A percentile compares a stretch with the other conserved stretches of the same genome.
Conservation (phyloP, 2,888 invertebrate species). For the Monoplex corrugatus region DNA sequence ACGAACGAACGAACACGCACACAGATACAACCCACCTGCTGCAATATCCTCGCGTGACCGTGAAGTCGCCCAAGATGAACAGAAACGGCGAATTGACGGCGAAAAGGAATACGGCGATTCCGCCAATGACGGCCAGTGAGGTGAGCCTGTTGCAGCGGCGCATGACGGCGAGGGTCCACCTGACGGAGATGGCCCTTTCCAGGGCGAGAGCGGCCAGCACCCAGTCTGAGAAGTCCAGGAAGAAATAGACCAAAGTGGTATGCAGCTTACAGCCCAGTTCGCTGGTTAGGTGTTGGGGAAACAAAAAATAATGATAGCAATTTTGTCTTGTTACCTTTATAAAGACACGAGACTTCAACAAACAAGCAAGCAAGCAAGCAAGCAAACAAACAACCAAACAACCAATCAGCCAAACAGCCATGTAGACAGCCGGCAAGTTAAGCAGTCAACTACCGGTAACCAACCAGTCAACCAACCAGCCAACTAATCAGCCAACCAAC, state of each 20-base stretch:
- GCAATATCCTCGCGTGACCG: neutral
- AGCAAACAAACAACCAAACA: no score
- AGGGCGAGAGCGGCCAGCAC: conserved; percentile 12
- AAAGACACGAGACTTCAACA: no score
- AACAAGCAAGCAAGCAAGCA: no score
- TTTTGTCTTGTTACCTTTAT: no score
- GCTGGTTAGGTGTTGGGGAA: neutral
- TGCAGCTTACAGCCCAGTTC: neutral
- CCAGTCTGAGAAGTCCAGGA: conserved; percentile 31
- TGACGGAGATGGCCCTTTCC: conserved; percentile 1
- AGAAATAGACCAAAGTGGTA: conserved; percentile 11
- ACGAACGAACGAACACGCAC: no score
- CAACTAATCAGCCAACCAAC: no score
- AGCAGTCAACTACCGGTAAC: no score
- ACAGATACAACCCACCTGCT: neutral
- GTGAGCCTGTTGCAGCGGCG: neutral
- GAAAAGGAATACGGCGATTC: neutral
- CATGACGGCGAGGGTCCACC: neutral
- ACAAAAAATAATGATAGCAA: no score
- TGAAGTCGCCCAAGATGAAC: neutral
- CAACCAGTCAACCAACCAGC: no score
- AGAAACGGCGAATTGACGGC: neutral
- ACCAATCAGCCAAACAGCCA: no score
- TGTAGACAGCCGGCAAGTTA: no score
- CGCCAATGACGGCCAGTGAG: neutral